Evolutionary conservation across 37 sponge, comb jelly and placozoan species (phyloP).

Genomic region (Haliclona indistincta): DNA sequence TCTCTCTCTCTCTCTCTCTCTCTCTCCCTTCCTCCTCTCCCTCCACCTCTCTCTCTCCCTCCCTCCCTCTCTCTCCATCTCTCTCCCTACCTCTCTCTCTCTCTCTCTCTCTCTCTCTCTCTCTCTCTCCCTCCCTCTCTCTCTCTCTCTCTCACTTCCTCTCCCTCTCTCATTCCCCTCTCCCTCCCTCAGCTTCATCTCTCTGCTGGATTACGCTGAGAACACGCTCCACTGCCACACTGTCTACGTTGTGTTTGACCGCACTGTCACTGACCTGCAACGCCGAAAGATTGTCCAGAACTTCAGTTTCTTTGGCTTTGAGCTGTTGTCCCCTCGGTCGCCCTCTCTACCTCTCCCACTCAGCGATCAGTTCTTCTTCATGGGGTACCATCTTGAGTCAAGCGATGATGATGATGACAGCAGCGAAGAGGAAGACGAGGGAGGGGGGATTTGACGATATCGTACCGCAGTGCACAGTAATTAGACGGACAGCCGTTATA

Average conservation of each 20-base stretch:
- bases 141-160: too few relatives aligned
- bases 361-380: background rate
- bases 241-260: conserved; percentile 28
- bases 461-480: too few relatives aligned
- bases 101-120: background rate
- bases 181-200: background rate
- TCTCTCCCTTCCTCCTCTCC: background rate
- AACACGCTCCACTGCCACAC: conserved; percentile 10
- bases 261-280: background rate
- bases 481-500: too few relatives aligned
- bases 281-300: background rate
- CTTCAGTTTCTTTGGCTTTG: conserved; percentile 38
- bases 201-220: conserved; percentile 49
- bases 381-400: conserved; percentile 10
- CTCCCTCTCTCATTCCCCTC: background rate
- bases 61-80: too few relatives aligned
- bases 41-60: conserved; percentile 7
- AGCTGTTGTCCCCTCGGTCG: conserved; percentile 15
- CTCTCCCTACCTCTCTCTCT: too few relatives aligned
- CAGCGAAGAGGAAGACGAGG: too few relatives aligned
- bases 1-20: background rate
- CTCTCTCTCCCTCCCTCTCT: background rate
- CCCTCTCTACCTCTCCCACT: background rate
- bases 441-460: too few relatives aligned
- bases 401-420: conserved; percentile 4